phyloP scores from a whole-genome alignment of 2,797 vertebrate species.

The Otolemur crassicaudatus region DNA sequence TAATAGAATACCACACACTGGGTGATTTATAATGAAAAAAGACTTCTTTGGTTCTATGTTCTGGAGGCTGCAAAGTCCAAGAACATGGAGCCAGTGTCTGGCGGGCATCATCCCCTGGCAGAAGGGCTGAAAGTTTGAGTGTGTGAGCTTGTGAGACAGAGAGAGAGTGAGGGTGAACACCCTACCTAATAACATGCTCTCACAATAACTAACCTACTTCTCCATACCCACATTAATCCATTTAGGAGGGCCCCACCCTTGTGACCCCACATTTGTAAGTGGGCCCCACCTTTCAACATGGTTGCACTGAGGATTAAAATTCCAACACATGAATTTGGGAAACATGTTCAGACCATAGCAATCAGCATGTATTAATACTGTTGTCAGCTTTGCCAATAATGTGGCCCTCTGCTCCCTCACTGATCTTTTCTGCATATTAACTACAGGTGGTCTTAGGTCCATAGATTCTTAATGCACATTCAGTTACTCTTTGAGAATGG shows the following conservation, averaged over 20 bases:
- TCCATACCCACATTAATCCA: not conserved
- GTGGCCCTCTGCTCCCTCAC: accelerated
- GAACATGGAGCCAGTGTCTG: not conserved
- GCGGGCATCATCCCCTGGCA: not conserved
- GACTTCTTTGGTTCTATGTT: not conserved
- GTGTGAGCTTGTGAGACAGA: not conserved
- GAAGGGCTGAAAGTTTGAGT: not conserved
- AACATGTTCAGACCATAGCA: not conserved
- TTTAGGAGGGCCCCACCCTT: not conserved
- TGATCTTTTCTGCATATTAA: not conserved
- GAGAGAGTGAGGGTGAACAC: not conserved
- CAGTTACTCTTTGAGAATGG: not conserved
- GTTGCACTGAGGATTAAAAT: not conserved
- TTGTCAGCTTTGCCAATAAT: not conserved
- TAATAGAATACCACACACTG: not conserved
- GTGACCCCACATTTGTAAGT: not conserved
- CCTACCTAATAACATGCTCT: not conserved
- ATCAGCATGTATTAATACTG: accelerated
- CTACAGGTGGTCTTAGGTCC: not conserved
- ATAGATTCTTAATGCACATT: not conserved
- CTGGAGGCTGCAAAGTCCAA: not conserved
- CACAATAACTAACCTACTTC: not conserved
- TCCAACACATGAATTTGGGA: not conserved
- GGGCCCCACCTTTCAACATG: not conserved
- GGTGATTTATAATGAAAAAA: not conserved